These are phyloP conservation scores for Edolisoma coerulescens DNA, from an alignment of 2,113 vertebrate species.

Conservation along the genomic window DNA sequence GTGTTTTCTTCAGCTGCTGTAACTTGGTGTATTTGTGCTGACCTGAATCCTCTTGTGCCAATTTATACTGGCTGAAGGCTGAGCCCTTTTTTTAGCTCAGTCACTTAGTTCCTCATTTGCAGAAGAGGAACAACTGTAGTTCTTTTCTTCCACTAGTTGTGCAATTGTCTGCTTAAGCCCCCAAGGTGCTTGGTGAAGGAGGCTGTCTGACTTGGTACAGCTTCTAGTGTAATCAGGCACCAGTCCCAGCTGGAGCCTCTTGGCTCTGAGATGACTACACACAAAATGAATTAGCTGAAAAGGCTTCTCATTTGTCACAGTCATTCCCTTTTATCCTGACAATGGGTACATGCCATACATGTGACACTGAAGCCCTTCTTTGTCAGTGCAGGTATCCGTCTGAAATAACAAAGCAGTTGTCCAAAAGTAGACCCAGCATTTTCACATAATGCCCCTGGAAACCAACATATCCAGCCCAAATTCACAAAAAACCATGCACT, in stretches of 20 bases:
- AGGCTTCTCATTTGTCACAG: conserved; percentile 41
- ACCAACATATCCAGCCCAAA: not conserved
- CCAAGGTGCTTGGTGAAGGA: conserved; percentile 8
- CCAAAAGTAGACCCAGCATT: not conserved
- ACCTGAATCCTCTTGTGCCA: not conserved
- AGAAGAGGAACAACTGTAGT: not conserved
- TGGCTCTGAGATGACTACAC: not conserved
- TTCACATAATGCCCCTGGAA: not conserved
- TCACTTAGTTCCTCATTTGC: conserved; percentile 10
- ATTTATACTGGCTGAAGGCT: not conserved
- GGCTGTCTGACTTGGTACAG: conserved; percentile 4
- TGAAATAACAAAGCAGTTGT: not conserved
- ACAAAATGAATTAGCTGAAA: conserved; percentile 32
- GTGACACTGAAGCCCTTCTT: not conserved
- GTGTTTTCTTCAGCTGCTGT: not conserved
- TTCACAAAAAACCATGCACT: not conserved
- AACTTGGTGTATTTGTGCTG: not conserved
- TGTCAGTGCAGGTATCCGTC: not conserved
- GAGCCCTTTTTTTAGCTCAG: not conserved
- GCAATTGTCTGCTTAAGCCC: conserved; percentile 7
- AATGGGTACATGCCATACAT: not conserved
- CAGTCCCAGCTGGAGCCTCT: not conserved
- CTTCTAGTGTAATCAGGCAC: conserved; percentile 10
- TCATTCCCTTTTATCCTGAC: not conserved
- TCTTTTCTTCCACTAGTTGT: not conserved